These are phyloP conservation scores for Drosophila colorata DNA, from an alignment of 2,888 invertebrate species.

Conservation along the genomic window DNA sequence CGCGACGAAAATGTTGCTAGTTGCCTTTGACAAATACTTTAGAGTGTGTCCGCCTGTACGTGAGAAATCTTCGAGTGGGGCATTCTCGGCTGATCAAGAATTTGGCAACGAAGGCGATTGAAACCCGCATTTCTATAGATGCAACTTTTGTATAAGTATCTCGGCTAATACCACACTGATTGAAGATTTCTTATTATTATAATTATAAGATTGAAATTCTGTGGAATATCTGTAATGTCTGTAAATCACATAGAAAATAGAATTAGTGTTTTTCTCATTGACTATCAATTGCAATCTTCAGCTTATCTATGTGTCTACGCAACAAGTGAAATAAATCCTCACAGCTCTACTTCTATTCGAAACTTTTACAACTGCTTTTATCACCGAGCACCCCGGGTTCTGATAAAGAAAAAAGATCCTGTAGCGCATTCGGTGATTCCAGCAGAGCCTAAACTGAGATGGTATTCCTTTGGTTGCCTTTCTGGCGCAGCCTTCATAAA, in stretches of 20 bases:
- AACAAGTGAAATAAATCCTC: neutral
- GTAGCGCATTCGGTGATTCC: conserved; percentile 39
- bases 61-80: conserved; percentile 28
- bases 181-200: too few species aligned
- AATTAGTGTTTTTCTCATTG: too few species aligned
- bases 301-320: conserved; percentile 2
- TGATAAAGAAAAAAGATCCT: conserved; percentile 15
- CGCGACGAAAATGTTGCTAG: conserved; percentile 61
- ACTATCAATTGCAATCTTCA: conserved; percentile 5
- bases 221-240: too few species aligned
- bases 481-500: conserved; percentile 69
- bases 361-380: neutral
- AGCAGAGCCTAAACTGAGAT: conserved; percentile 32
- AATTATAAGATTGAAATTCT: too few species aligned
- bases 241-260: too few species aligned
- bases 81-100: conserved; percentile 30
- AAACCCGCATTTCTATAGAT: too few species aligned
- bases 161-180: too few species aligned
- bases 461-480: conserved; percentile 36
- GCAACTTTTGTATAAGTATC: too few species aligned
- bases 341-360: neutral
- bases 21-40: conserved; percentile 81
- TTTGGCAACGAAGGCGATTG: conserved; percentile 17
- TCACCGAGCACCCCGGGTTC: neutral
- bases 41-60: conserved; percentile 58